These are phyloP conservation scores for Phainopepla nitens DNA, from an alignment of 2,113 vertebrate genomes.

Conservation along the genomic window DNA sequence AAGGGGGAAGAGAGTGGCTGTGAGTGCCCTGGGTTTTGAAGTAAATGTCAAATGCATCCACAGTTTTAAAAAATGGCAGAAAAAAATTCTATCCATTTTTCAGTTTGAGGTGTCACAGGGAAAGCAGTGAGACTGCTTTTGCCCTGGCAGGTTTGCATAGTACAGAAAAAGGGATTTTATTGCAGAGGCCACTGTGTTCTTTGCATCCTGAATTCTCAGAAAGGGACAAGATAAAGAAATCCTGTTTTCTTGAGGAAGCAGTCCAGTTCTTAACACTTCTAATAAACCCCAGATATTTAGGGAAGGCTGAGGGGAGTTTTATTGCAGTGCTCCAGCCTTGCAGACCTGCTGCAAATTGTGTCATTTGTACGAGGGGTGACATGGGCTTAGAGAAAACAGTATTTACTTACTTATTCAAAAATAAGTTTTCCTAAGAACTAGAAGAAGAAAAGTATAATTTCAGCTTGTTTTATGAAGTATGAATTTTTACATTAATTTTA, in stretches of 20 bases:
- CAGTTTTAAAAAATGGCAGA: background rate
- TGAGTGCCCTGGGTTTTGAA: background rate
- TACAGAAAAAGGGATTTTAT: background rate
- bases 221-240: background rate
- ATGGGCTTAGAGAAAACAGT: background rate
- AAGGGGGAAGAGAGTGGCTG: background rate
- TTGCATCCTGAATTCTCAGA: background rate
- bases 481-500: background rate
- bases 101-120: background rate
- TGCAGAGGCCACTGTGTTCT: background rate
- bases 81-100: background rate
- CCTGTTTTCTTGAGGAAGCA: background rate
- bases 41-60: background rate
- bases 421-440: background rate
- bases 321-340: background rate
- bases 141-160: background rate
- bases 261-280: background rate
- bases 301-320: background rate
- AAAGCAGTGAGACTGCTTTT: background rate
- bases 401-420: background rate
- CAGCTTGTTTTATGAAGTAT: background rate
- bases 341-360: background rate
- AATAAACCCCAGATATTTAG: background rate
- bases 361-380: background rate
- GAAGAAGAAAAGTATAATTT: background rate